phyloP scores from a whole-genome alignment of 2,888 invertebrate species.

The Erebia epiphron region DNA sequence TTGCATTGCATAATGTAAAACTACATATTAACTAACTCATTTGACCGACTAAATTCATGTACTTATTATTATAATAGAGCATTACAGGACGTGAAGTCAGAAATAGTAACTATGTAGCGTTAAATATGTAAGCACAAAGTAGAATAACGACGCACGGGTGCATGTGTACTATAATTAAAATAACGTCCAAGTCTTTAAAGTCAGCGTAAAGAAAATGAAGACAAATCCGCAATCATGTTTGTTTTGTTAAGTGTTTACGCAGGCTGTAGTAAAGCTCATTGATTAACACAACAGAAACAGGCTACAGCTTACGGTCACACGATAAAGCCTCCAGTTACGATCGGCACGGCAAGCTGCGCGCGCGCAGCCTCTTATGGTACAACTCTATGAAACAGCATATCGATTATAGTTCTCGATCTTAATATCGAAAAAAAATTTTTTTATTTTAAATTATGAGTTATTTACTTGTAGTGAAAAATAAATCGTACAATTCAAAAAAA shows the following conservation, averaged over 20 bases:
- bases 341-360: conserved; percentile 71
- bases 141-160: not conserved
- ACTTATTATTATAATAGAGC: not conserved
- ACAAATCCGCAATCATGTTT: conserved; percentile 32
- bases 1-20: too few species aligned
- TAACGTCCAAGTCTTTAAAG: conserved; percentile 15
- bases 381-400: conserved; percentile 1
- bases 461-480: conserved; percentile 14
- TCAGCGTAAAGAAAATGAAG: conserved; percentile 16
- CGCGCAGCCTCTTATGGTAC: conserved; percentile 50
- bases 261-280: conserved; percentile 64
- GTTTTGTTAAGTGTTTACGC: conserved; percentile 64
- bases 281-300: conserved; percentile 70
- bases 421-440: conserved; percentile 14
- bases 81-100: not conserved
- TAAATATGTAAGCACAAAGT: not conserved
- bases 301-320: conserved; percentile 69
- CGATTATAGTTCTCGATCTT: conserved; percentile 33
- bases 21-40: too few species aligned
- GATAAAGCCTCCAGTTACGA: conserved; percentile 77
- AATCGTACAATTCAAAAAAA: conserved; percentile 21
- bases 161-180: not conserved
- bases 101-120: not conserved
- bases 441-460: conserved; percentile 23
- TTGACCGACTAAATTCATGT: not conserved